phyloP scores from a whole-genome alignment of 2,888 invertebrate species.

The Acleris cristana region DNA sequence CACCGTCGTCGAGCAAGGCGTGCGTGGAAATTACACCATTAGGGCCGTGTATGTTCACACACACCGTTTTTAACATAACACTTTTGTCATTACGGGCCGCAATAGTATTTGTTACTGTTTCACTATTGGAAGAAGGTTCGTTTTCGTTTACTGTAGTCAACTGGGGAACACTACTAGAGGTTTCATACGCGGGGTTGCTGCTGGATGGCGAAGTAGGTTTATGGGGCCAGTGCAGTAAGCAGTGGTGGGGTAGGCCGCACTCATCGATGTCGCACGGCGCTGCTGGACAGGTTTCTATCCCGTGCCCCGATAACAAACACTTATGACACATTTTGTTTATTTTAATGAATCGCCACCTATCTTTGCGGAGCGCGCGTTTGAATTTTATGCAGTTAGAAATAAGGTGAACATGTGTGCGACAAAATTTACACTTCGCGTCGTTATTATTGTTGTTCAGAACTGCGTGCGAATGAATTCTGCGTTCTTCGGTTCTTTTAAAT shows the following conservation, averaged over 20 bases:
- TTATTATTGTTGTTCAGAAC: not conserved
- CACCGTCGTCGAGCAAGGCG: slow-evolving; percentile 11
- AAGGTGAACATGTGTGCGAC: not conserved
- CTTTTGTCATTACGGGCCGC: not conserved
- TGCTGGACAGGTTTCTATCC: not conserved
- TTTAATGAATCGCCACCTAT: slow-evolving; percentile 7
- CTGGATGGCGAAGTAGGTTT: not conserved
- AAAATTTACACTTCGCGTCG: not conserved
- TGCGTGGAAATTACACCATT: not conserved
- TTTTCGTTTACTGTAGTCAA: too few species aligned
- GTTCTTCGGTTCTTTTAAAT: slow-evolving; percentile 2
- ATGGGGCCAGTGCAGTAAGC: not conserved
- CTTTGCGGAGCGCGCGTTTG: slow-evolving; percentile 3
- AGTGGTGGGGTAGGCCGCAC: not conserved
- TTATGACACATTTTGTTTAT: not conserved
- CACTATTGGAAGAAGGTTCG: not conserved
- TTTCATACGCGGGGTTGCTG: not conserved
- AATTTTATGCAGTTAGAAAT: not conserved
- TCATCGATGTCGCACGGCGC: slow-evolving; percentile 2
- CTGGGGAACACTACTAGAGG: too few species aligned
- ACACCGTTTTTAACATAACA: not conserved
- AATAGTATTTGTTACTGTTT: not conserved
- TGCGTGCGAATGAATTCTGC: not conserved
- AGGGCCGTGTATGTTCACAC: slow-evolving; percentile 3
- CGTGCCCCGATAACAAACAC: not conserved